Base-by-base conservation (phyloP, 1,140 invertebrate genomes). In the Atopsyche davidsoni region DNA sequence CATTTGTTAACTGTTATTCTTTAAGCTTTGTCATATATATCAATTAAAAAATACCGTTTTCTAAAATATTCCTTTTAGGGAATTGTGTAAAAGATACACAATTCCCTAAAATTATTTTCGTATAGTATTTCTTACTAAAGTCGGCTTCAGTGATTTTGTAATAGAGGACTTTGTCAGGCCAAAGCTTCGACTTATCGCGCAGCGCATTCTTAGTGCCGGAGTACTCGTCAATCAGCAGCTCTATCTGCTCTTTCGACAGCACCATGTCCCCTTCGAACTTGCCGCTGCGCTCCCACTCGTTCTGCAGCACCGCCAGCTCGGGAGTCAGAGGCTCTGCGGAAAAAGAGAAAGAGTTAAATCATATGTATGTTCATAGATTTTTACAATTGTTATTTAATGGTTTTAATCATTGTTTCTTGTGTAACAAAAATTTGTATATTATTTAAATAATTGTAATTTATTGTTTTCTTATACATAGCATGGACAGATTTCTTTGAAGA, bases 81-180 rank as follows among this genome's bases (percentile, higher is more conserved):
- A n/a, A n/a, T n/a, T n/a, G n/a, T n/a, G n/a, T 6, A 44, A 6
- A 13, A 44, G 6, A 7, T 25, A 23, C 7, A 11, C 3, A 4
- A 41, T 9, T 2, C 18, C 17, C 1, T 11, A 13, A 34, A 32
- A 50, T n/a, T 6, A 35, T n/a, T n/a, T 4, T 13, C n/a, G 21
- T 24, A 32, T 10, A 22, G 10, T 1, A 6, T 23, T 10, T 24
- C 74, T 75, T 70, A 85, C 82, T 67, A 53, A 85, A 85, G 61
- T 82, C 76, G 44, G 78, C 69, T 17, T 70, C 70, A 35, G 4
- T 36, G 14, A 85, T 82, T 31, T 75, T 75, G 55, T 80, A 82
- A 19, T 82, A 76, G 3, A 86, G 74, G 40, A 79, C 68, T 36
- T 79, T 82, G 41, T 75, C 69, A 0, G 75, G 75, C 83, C 83